These are phyloP conservation scores for Phymanthus crucifer DNA, from an alignment of 92 coral and sea anemone species.

Conservation along the genomic window DNA sequence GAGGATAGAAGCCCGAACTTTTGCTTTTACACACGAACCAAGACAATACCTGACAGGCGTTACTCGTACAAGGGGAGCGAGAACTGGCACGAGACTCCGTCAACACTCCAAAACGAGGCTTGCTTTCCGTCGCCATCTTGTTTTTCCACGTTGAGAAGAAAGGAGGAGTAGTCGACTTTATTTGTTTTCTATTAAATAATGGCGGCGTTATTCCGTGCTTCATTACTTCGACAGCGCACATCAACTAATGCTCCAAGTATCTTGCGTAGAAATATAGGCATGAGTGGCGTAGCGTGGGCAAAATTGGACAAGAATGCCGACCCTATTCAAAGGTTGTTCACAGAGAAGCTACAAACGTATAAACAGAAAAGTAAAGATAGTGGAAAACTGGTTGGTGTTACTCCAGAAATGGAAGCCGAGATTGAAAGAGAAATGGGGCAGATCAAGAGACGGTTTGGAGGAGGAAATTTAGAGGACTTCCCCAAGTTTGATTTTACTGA, in stretches of 20 bases:
- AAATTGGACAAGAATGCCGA: constrained; percentile 80
- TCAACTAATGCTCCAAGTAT: constrained; percentile 27
- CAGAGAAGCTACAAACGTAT: constrained; percentile 80
- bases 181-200: constrained; percentile 21
- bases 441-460: constrained; percentile 86
- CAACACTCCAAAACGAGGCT: constrained; percentile 48
- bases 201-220: constrained; percentile 62
- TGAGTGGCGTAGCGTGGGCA: constrained; percentile 59
- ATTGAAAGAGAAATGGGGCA: constrained; percentile 76
- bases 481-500: constrained; percentile 85
- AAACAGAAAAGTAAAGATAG: constrained; percentile 77
- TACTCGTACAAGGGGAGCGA: not conserved
- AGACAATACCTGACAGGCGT: not conserved
- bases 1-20: too few relatives aligned
- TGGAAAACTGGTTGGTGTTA: constrained; percentile 77
- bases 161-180: not conserved
- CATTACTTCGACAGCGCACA: constrained; percentile 49
- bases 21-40: too few relatives aligned
- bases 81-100: constrained; percentile 35
- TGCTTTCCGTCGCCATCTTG: constrained; percentile 73
- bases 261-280: constrained; percentile 62
- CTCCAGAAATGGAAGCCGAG: constrained; percentile 87
- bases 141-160: constrained; percentile 31
- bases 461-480: constrained; percentile 87
- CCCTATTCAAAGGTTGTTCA: constrained; percentile 93